These are phyloP conservation scores for Rhadina sibilatrix DNA, from an alignment of 2,113 vertebrate species.

Conservation along the genomic window DNA sequence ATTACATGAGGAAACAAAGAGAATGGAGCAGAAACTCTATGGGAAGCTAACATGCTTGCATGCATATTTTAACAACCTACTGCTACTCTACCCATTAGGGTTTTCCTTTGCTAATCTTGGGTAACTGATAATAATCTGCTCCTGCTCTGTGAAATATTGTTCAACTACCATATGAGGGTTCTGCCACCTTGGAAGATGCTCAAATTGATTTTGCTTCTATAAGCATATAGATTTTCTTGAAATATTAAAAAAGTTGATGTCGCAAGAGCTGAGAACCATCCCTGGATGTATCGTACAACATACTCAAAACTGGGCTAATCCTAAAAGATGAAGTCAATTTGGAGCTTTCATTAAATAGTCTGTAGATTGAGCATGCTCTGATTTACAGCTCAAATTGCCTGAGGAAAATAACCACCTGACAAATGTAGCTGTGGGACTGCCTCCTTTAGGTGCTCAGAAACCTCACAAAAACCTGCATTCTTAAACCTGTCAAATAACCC, in stretches of 20 bases:
- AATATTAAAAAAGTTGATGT: background rate
- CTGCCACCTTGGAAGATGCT: background rate
- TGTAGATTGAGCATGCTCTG: background rate
- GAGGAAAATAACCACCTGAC: fast-evolving
- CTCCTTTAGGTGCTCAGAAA: background rate
- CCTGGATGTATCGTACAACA: background rate
- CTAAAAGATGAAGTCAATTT: fast-evolving
- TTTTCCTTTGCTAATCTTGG: background rate
- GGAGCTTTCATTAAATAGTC: background rate
- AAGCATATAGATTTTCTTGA: background rate
- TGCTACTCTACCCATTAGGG: background rate
- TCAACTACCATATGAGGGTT: background rate
- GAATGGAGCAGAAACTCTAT: background rate
- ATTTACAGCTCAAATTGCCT: background rate
- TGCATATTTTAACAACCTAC: background rate
- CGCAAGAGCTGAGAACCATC: background rate
- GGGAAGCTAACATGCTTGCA: background rate
- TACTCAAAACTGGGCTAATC: background rate
- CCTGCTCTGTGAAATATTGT: background rate
- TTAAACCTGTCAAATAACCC: background rate
- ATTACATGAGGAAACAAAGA: background rate
- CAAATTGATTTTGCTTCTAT: background rate
- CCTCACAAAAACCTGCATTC: background rate
- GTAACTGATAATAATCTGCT: background rate
- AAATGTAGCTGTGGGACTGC: background rate